A percentile compares a stretch with the other conserved stretches of the same genome.
Conservation (phyloP, 1,140 invertebrate genomes). For the Coptotermes formosanus region DNA sequence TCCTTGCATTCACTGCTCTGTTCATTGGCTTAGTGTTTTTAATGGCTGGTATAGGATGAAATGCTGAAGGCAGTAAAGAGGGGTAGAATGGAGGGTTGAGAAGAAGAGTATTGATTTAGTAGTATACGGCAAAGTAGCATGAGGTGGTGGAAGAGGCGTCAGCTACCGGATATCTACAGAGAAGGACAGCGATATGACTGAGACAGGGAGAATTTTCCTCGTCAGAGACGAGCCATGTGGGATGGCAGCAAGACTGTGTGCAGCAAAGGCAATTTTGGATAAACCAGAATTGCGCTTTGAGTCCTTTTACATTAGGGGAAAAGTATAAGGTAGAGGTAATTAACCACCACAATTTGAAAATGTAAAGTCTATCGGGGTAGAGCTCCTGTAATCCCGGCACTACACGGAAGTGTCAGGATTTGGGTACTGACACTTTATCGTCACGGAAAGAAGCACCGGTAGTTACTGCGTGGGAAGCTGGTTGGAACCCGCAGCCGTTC, state of each 20-base stretch:
- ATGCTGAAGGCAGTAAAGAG: background rate
- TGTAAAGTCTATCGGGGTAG: too few species aligned
- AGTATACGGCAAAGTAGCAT: slow-evolving; percentile 8
- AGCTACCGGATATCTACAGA: slow-evolving; percentile 2
- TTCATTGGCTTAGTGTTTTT: slow-evolving; percentile 3
- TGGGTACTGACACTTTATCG: too few species aligned
- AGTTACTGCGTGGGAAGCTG: too few species aligned
- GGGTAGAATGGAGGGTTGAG: background rate
- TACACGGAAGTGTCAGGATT: too few species aligned
- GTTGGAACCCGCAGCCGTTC: too few species aligned
- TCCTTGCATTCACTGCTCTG: background rate
- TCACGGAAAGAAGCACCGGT: too few species aligned
- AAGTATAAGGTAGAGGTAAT: too few species aligned
- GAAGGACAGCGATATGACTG: background rate
- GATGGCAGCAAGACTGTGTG: background rate
- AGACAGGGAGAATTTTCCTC: background rate
- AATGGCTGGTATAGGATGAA: background rate
- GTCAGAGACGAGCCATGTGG: background rate
- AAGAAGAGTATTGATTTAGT: slow-evolving; percentile 1
- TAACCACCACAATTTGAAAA: too few species aligned
- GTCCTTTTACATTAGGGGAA: too few species aligned
- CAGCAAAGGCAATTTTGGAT: background rate
- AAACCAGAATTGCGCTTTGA: background rate
- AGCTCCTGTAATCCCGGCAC: too few species aligned
- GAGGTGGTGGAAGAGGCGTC: background rate